A percentile compares a stretch with the other conserved stretches of the same genome.
These are phyloP conservation scores for Agapornis canus DNA, from an alignment of 2,797 vertebrate species.

Conservation along the genomic window DNA sequence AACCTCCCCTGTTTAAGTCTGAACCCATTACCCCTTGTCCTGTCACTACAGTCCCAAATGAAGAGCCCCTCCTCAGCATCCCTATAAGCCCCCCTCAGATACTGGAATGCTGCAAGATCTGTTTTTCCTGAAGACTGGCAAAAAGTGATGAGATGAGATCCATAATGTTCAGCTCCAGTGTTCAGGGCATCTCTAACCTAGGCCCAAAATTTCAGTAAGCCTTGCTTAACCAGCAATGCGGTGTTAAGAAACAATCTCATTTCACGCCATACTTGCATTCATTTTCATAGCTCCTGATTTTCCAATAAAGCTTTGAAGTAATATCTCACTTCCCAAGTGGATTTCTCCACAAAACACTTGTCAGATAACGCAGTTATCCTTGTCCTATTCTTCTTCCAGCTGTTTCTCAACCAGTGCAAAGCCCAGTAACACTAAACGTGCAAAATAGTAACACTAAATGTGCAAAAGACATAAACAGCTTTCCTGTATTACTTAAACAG, in stretches of 20 bases:
- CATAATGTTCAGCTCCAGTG: neutral
- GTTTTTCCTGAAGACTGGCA: neutral
- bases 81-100: too few species aligned
- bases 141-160: neutral
- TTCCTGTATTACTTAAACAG: neutral
- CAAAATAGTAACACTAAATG: neutral
- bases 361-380: neutral
- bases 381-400: neutral
- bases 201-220: neutral
- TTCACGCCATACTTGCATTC: neutral
- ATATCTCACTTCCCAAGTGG: neutral
- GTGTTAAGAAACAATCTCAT: neutral
- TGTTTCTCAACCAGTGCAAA: neutral
- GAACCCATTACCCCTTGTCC: too few species aligned
- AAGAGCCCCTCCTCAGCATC: too few species aligned
- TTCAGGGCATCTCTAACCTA: neutral
- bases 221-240: neutral
- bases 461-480: neutral
- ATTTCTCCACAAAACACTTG: neutral
- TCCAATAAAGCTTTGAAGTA: neutral
- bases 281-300: neutral
- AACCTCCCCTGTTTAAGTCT: too few species aligned
- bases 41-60: too few species aligned
- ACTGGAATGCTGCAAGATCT: neutral
- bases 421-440: neutral